phyloP scores from a whole-genome alignment of 2,113 vertebrate genomes.

The Mesoclemmys tuberculata region DNA sequence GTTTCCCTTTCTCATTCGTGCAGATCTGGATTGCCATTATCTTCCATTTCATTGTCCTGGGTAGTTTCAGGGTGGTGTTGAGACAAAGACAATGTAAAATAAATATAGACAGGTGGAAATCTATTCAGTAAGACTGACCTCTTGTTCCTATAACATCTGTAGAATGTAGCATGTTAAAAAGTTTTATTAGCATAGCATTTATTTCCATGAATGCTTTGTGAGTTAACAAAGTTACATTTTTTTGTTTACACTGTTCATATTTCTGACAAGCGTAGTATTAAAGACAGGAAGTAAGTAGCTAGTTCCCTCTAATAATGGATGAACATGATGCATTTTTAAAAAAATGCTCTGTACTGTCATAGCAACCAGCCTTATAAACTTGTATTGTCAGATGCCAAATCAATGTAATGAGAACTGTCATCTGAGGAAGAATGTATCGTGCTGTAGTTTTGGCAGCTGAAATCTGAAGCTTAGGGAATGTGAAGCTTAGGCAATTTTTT shows the following conservation, averaged over 20 bases:
- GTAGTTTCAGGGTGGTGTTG: conserved; percentile 10
- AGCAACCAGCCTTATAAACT: conserved; percentile 42
- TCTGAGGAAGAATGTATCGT: conserved; percentile 15
- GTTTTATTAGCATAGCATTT: neutral
- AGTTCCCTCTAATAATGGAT: neutral
- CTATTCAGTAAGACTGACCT: neutral
- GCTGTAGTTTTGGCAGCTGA: conserved; percentile 36
- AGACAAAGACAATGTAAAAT: conserved; percentile 31
- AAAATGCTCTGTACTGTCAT: conserved; percentile 40
- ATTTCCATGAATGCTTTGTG: conserved; percentile 19
- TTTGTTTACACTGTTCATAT: neutral
- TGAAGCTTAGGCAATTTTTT: neutral
- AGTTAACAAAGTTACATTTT: neutral
- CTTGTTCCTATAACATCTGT: conserved; percentile 21
- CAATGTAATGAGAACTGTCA: conserved; percentile 55
- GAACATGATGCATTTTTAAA: conserved; percentile 18
- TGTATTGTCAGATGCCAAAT: conserved; percentile 42
- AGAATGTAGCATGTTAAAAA: conserved; percentile 11
- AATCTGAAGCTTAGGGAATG: conserved; percentile 24
- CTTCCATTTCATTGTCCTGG: neutral
- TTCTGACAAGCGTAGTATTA: neutral
- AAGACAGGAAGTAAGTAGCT: conserved; percentile 24
- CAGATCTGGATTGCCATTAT: conserved; percentile 7
- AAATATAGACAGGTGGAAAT: conserved; percentile 45
- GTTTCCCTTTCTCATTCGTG: conserved; percentile 19